phyloP scores from a whole-genome alignment of 1,140 invertebrate species.

The Drosophila tsacasi region DNA sequence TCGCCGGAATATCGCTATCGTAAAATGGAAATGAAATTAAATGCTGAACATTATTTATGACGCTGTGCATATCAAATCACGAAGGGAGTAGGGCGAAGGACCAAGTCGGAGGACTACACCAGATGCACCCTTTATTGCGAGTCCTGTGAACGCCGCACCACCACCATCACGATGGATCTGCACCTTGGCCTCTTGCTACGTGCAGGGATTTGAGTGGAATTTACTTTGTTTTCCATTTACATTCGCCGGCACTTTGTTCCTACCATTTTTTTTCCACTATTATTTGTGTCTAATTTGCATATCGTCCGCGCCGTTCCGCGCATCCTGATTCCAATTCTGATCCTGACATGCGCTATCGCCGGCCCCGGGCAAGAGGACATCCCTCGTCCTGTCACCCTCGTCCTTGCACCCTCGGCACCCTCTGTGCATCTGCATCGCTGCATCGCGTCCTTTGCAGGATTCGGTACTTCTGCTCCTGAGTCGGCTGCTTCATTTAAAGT shows the following conservation, averaged over 20 bases:
- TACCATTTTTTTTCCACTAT: conserved; percentile 56
- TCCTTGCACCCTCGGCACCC: conserved; percentile 16
- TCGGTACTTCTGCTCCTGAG: conserved; percentile 9
- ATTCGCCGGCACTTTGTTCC: conserved; percentile 50
- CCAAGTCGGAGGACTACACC: conserved; percentile 12
- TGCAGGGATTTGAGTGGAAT: conserved; percentile 59
- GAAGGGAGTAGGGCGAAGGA: conserved; percentile 14
- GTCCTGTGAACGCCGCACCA: conserved; percentile 46
- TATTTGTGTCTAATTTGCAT: conserved; percentile 84
- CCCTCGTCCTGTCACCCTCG: conserved; percentile 65
- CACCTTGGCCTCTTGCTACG: conserved; percentile 45
- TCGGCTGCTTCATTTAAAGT: conserved; percentile 66
- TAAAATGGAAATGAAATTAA: conserved; percentile 84
- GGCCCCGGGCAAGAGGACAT: conserved; percentile 18
- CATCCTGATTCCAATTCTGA: conserved; percentile 60
- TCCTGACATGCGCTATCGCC: conserved; percentile 73
- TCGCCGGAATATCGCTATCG: conserved; percentile 72
- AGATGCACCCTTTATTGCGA: conserved; percentile 52
- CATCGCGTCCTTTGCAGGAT: conserved; percentile 36
- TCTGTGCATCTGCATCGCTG: conserved; percentile 73
- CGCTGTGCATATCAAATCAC: conserved; percentile 80
- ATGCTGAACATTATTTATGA: conserved; percentile 83
- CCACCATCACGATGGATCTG: conserved; percentile 27
- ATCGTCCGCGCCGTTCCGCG: conserved; percentile 57
- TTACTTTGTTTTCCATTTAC: conserved; percentile 79